Conservation (phyloP, 1,140 invertebrate genomes). For the Trachelipus rathkii region DNA sequence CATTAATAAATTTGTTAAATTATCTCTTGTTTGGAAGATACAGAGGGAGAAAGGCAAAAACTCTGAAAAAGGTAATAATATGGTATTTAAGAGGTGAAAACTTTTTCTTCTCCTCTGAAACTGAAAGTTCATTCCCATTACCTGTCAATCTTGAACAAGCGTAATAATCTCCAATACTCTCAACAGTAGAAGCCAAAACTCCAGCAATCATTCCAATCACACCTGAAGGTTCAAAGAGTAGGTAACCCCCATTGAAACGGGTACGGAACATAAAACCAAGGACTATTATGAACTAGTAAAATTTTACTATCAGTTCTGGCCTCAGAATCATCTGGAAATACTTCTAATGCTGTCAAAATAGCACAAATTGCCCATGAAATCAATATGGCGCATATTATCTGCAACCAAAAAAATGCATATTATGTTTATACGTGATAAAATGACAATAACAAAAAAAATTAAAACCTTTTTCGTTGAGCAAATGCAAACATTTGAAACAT, state of each 20-base stretch:
- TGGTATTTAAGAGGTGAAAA: too few relatives aligned
- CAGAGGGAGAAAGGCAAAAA: too few relatives aligned
- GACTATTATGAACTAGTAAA: constrained; percentile 40
- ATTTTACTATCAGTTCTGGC: constrained; percentile 74
- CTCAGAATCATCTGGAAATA: constrained; percentile 63
- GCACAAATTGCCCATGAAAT: constrained; percentile 74
- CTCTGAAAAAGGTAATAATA: too few relatives aligned
- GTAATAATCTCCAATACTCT: constrained; percentile 38
- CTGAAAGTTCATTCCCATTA: too few relatives aligned
- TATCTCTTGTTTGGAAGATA: too few relatives aligned
- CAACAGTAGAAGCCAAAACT: constrained; percentile 63
- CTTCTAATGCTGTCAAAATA: constrained; percentile 65
- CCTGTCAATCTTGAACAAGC: constrained; percentile 32
- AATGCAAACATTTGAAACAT: too few relatives aligned
- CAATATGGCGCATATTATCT: constrained; percentile 74
- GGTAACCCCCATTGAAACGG: constrained; percentile 60
- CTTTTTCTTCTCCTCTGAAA: too few relatives aligned
- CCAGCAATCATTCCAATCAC: constrained; percentile 79
- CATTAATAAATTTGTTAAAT: too few relatives aligned
- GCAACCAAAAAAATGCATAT: too few relatives aligned
- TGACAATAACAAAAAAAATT: too few relatives aligned
- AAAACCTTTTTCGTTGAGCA: too few relatives aligned
- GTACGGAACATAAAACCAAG: constrained; percentile 38
- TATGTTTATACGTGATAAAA: too few relatives aligned
- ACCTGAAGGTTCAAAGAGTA: constrained; percentile 68